Percentiles rank a stretch among this genome's conserved stretches.
Conservation (phyloP, 1,140 invertebrate species). For the Pissodes strobi region DNA sequence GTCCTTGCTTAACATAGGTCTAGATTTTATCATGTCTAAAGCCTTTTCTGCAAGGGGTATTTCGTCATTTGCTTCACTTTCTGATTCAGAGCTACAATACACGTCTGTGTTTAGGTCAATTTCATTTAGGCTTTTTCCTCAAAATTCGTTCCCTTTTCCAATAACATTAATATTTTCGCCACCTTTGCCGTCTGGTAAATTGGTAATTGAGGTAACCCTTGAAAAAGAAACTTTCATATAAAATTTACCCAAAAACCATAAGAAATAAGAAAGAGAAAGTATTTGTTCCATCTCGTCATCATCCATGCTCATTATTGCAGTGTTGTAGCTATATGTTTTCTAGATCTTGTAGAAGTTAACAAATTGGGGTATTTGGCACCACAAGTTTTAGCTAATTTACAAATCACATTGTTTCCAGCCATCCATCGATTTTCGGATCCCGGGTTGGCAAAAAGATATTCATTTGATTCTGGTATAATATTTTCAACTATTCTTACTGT, state of each 20-base stretch:
- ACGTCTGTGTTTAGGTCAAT: conserved; percentile 8
- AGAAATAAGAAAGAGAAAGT: conserved; percentile 12
- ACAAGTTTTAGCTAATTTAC: conserved; percentile 29
- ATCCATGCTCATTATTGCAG: conserved; percentile 31
- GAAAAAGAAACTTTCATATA: no score
- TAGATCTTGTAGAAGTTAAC: conserved; percentile 36
- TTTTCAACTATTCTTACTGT: no score
- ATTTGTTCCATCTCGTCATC: conserved; percentile 36
- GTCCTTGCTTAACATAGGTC: no score
- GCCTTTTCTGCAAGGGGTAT: no score
- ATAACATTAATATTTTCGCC: conserved; percentile 34
- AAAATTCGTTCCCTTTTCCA: conserved; percentile 35
- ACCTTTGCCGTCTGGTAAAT: conserved; percentile 32
- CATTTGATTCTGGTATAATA: conserved; percentile 34
- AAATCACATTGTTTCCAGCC: conserved; percentile 24
- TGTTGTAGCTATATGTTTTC: conserved; percentile 42
- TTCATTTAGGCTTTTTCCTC: conserved; percentile 32
- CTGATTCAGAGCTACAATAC: not conserved
- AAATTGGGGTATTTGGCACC: conserved; percentile 32
- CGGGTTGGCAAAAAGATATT: conserved; percentile 38
- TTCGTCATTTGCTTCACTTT: not conserved
- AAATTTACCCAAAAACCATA: no score
- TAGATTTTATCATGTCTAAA: no score
- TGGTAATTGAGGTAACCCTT: conserved; percentile 28
- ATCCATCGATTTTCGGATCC: conserved; percentile 29